phyloP scores from a whole-genome alignment of 2,888 invertebrate species.

The Octodonta nipae region DNA sequence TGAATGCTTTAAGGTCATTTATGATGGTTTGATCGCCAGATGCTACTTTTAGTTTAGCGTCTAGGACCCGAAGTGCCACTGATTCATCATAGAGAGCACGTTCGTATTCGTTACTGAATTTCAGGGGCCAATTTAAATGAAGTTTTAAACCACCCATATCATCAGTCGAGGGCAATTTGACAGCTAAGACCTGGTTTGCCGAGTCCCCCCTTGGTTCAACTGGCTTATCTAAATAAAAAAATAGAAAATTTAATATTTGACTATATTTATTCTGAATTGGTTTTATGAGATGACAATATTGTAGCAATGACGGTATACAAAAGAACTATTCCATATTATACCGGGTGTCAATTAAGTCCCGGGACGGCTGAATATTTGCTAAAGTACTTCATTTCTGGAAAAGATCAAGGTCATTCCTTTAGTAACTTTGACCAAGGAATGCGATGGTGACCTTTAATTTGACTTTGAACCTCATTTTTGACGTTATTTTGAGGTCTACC shows the following conservation, averaged over 20 bases:
- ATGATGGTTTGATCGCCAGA: slow-evolving; percentile 8
- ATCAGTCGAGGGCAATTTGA: slow-evolving; percentile 47
- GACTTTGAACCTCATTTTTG: too few relatives aligned
- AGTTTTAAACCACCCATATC: slow-evolving; percentile 55
- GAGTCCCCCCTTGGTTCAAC: slow-evolving; percentile 20
- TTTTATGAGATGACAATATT: too few relatives aligned
- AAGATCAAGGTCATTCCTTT: too few relatives aligned
- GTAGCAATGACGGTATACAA: too few relatives aligned
- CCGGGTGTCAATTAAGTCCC: too few relatives aligned
- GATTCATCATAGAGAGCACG: slow-evolving; percentile 52
- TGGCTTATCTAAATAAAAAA: slow-evolving; percentile 18
- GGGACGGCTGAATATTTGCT: too few relatives aligned
- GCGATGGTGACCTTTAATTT: too few relatives aligned
- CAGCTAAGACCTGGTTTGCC: slow-evolving; percentile 43
- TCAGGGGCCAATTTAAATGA: slow-evolving; percentile 43
- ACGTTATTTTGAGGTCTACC: too few relatives aligned
- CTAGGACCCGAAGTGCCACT: slow-evolving; percentile 33
- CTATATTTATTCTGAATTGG: too few relatives aligned
- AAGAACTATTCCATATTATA: too few relatives aligned
- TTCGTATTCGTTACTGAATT: slow-evolving; percentile 47
- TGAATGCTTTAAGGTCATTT: slow-evolving; percentile 30
- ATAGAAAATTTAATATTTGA: not conserved
- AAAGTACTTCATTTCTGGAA: too few relatives aligned
- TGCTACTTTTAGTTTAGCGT: slow-evolving; percentile 13
- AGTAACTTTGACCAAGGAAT: too few relatives aligned